Conservation (phyloP, 2,113 vertebrate genomes). For the Rhinogobius similis region DNA sequence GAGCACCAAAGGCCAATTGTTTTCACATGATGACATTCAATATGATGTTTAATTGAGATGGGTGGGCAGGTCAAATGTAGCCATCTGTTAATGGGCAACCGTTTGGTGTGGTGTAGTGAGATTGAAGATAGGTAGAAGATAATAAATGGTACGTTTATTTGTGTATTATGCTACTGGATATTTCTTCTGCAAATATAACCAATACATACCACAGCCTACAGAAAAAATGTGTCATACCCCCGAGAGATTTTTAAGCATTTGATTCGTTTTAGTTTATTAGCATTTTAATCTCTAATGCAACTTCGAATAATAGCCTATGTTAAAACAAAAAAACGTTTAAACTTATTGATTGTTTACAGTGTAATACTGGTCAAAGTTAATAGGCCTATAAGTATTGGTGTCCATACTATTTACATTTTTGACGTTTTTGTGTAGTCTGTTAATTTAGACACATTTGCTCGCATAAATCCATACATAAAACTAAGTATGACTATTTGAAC, state of each 20-base stretch:
- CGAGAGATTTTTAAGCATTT: too few species aligned
- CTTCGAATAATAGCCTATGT: too few species aligned
- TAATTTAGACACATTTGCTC: conserved; percentile 50
- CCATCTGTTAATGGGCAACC: neutral
- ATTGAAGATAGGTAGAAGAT: too few species aligned
- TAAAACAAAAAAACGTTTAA: too few species aligned
- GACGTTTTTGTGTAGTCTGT: conserved; percentile 40
- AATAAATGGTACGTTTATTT: neutral
- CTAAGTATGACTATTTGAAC: neutral
- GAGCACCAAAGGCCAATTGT: neutral
- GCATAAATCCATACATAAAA: conserved; percentile 13
- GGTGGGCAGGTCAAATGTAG: neutral
- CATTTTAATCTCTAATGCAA: too few species aligned
- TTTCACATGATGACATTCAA: neutral
- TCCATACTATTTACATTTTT: conserved; percentile 18
- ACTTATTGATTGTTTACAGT: neutral
- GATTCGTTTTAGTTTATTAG: too few species aligned
- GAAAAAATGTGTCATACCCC: too few species aligned
- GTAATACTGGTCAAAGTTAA: neutral
- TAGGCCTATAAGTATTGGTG: neutral
- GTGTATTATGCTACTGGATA: neutral
- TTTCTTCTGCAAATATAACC: neutral
- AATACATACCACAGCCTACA: neutral
- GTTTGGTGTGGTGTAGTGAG: neutral
- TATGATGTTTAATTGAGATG: neutral